phyloP scores from a whole-genome alignment of 2,113 vertebrate genomes.

The Crotophaga sulcirostris region DNA sequence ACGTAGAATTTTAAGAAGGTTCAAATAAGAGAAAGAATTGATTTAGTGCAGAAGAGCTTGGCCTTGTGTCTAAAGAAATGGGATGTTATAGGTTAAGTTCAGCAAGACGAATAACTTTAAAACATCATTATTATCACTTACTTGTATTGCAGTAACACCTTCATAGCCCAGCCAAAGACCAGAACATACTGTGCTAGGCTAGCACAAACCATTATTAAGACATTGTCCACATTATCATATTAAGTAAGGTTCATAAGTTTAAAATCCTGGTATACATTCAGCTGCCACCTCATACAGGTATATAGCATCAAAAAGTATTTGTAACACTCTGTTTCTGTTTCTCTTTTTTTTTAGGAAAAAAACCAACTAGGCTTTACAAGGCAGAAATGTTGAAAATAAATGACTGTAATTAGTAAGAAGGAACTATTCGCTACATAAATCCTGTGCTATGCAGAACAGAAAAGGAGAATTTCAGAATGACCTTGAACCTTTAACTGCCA shows the following conservation, averaged over 20 bases:
- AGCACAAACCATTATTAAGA: not conserved
- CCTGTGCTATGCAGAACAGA: not conserved
- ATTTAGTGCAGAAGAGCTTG: constrained; percentile 19
- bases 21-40: not conserved
- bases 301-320: not conserved
- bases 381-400: constrained; percentile 9
- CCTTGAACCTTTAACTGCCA: not conserved
- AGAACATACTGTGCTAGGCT: not conserved
- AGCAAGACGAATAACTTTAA: not conserved
- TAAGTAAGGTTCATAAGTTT: not conserved
- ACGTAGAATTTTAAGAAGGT: constrained; percentile 39
- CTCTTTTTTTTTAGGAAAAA: not conserved
- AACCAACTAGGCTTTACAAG: not conserved
- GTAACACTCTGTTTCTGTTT: not conserved
- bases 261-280: not conserved
- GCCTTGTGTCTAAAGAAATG: not conserved
- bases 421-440: not conserved
- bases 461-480: not conserved
- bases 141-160: not conserved
- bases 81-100: constrained; percentile 21
- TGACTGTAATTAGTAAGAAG: not conserved
- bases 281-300: not conserved
- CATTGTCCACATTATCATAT: not conserved
- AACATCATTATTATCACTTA: not conserved
- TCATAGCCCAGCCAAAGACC: not conserved